Evolutionary conservation across 1,140 invertebrate species (phyloP), one percentile per base, ranked within the genome.

Genomic region (Procambarus virginalis): DNA sequence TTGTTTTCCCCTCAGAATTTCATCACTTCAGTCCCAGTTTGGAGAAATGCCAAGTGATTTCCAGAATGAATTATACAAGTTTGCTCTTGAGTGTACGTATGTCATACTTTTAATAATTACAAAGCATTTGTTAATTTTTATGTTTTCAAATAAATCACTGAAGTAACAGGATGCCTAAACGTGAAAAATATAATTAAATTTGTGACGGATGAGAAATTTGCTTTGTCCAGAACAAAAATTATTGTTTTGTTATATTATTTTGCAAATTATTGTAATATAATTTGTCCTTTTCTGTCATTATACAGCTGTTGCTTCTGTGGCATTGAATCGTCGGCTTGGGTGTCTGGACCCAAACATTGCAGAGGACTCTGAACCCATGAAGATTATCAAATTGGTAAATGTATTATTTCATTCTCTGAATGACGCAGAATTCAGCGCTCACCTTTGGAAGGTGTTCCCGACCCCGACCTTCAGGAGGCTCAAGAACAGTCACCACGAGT

Each of bases 51-150:
- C 84, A 9, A 60, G 34, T 5, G 58, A 78, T 20, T 86, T 86
- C 48, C 84, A 86, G 45, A 60, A 46, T 46, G 84, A 86, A 64
- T 51, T 86, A 14, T 86, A 86, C 75, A 86, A 86, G 73, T 86
- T 73, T 73, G 76, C 84, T 60, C 76, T 86, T 17, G 84, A 86
- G 48, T 86, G 84, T 86, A 46, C 34, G 84, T 86, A 46, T 34
- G 34, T 34, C 34, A 34, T 34, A 34, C 34, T 34, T 34, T 34
- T 34, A 34, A 34, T 34, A 34, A 34, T 34, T 34, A 34, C 34
- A 34, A 34, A 34, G 34, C 1, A 34, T 34, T 34, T 34, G 34
- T 34, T 34, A 34, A 34, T 34, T 34, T 34, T 34, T 34, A 34
- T 34, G 34, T 34, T 34, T 34, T 34, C 1, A 34, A 34, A 34